Evolutionary conservation across 2,113 vertebrate species (phyloP).

Genomic region (Boulengeromyrus knoepffleri): DNA sequence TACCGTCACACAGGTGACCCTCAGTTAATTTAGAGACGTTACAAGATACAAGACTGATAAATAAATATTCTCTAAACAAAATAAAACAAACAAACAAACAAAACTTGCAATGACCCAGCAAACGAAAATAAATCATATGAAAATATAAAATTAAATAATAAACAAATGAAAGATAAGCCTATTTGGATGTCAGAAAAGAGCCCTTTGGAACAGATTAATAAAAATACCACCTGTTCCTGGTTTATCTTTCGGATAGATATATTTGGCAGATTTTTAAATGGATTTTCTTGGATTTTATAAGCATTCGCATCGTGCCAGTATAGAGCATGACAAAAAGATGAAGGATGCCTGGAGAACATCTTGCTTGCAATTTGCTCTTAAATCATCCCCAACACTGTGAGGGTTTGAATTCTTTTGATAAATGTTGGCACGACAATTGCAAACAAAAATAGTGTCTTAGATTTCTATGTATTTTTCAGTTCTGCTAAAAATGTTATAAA

Average conservation of each 20-base stretch:
- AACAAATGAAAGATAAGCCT: neutral
- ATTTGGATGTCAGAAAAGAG: neutral
- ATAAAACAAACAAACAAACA: neutral
- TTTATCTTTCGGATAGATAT: constrained; percentile 4
- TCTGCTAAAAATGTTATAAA: neutral
- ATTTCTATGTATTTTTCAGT: neutral
- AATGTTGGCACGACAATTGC: neutral
- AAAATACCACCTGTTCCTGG: constrained; percentile 11
- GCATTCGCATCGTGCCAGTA: neutral
- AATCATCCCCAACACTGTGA: neutral
- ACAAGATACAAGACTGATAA: neutral
- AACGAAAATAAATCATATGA: neutral
- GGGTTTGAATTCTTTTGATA: neutral
- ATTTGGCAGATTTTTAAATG: constrained; percentile 6
- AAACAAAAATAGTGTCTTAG: neutral
- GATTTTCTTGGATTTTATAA: constrained; percentile 8
- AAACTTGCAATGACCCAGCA: neutral
- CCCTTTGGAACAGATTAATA: neutral
- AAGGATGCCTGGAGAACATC: neutral
- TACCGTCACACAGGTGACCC: neutral
- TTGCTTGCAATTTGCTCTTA: neutral
- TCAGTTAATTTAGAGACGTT: neutral
- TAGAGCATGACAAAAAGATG: neutral
- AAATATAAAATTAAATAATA: neutral
- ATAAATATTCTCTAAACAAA: neutral